phyloP scores from a whole-genome alignment of 2,113 vertebrate genomes.

The Alaudala cheleensis region DNA sequence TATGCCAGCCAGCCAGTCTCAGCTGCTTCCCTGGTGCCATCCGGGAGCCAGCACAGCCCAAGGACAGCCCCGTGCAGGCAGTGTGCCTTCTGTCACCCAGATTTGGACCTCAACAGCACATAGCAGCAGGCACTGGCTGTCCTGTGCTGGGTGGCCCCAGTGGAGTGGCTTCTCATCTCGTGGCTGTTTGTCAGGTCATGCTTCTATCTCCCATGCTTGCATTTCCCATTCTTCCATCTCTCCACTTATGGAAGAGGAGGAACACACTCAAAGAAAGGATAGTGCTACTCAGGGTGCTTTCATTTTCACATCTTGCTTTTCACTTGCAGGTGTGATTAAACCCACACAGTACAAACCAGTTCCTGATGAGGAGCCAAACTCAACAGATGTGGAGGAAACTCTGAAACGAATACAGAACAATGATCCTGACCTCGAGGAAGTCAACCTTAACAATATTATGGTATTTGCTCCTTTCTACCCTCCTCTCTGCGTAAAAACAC shows the following conservation, averaged over 20 bases:
- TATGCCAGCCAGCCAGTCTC: fast-evolving
- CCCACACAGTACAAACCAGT: slow-evolving; percentile 94
- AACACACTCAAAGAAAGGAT: not conserved
- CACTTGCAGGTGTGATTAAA: slow-evolving; percentile 90
- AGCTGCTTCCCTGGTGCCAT: fast-evolving
- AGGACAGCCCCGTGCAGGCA: not conserved
- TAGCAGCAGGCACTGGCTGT: not conserved
- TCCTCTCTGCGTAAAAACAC: not conserved
- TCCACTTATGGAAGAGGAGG: not conserved
- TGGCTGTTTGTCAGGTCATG: not conserved
- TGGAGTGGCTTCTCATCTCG: not conserved
- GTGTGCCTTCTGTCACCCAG: not conserved
- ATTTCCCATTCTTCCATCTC: not conserved
- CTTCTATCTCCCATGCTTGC: not conserved
- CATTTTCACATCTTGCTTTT: not conserved
- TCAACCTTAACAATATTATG: slow-evolving; percentile 98
- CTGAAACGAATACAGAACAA: slow-evolving; percentile 87
- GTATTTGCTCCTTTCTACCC: slow-evolving; percentile 59
- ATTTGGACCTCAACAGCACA: not conserved
- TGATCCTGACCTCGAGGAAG: slow-evolving; percentile 89
- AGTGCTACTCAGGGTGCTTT: not conserved
- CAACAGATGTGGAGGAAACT: slow-evolving; percentile 92
- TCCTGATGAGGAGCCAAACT: slow-evolving; percentile 93
- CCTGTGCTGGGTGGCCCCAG: not conserved
- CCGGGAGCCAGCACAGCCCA: fast-evolving